Conservation (phyloP, 2,888 invertebrate species). For the Lysandra bellargus region DNA sequence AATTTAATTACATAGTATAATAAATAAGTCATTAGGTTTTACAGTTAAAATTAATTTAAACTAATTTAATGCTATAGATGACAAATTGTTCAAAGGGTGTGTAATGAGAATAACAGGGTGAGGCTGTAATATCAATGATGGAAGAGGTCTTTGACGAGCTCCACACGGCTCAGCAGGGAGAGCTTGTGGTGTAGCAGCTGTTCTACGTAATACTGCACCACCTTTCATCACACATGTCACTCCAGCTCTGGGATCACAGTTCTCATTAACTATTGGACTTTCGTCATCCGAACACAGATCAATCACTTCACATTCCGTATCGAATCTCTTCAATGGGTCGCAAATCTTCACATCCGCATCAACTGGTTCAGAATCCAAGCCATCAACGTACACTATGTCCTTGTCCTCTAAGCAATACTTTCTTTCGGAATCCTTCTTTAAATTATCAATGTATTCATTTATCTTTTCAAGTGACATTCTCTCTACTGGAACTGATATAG, state of each 20-base stretch:
- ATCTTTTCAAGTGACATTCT: constrained; percentile 68
- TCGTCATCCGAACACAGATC: constrained; percentile 87
- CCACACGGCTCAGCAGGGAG: constrained; percentile 69
- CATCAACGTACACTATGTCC: constrained; percentile 72
- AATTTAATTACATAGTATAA: constrained; percentile 63
- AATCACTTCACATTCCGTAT: constrained; percentile 80
- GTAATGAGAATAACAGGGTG: constrained; percentile 72
- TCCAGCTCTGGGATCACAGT: constrained; percentile 68
- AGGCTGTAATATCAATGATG: constrained; percentile 64
- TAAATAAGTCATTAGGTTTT: constrained; percentile 66
- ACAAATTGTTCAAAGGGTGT: constrained; percentile 70
- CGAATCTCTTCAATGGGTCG: constrained; percentile 62
- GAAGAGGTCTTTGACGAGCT: constrained; percentile 64
- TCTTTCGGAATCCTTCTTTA: constrained; percentile 55
- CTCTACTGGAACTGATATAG: constrained; percentile 68
- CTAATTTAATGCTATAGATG: constrained; percentile 76
- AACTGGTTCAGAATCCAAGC: constrained; percentile 55
- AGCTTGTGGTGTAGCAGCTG: constrained; percentile 66
- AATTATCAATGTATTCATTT: constrained; percentile 62
- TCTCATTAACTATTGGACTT: constrained; percentile 64
- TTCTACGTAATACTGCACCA: constrained; percentile 63
- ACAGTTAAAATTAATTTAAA: constrained; percentile 58
- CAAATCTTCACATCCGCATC: constrained; percentile 53
- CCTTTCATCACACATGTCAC: constrained; percentile 68
- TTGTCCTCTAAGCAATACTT: constrained; percentile 54